Base-by-base conservation (phyloP, 2,888 invertebrate species). In the Drosophila demipolita region DNA sequence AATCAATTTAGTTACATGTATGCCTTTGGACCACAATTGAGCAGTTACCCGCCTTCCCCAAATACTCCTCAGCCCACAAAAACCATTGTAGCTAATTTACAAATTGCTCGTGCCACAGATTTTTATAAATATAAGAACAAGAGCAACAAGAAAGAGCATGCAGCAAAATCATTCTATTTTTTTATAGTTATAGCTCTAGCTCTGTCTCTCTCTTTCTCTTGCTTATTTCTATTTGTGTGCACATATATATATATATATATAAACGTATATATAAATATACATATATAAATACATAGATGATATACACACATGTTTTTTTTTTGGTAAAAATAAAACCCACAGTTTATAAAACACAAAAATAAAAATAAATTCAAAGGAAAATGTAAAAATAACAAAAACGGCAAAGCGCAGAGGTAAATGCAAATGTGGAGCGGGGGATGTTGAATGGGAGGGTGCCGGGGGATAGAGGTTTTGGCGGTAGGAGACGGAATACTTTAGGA, bases 291-390 rank as follows among this genome's bases (percentile, higher is more conserved):
- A 20, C 45, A 23, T 26, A 35, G 17, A 35, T 66, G 20, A 45
- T 15, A 45, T 45, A 45, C 4, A 45, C 45, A 45, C 45, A 23
- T 26, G 23, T 35, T 23, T 20, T 20, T 35, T 72, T 62, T 52
- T 76, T 89, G 73, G 70, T 90, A 87, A 87, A 87, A 87, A 87
- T 87, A 87, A 81, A 89, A 81, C 83, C 80, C 85, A 74, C 88
- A 87, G 86, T 89, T 87, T 87, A 87, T 89, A 87, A 90, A 88
- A 77, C 81, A 87, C 79, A 67, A 54, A 66, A 63, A 45, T 67
- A 67, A 85, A 87, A 90, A 87, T 87, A 87, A 90, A 87, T 88
- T 90, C 86, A 90, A 88, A 90, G 83, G 81, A 89, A 82, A 82
- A 80, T 74, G 75, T 80, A 82, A 87, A 82, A 89, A 89, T 87